These are phyloP conservation scores for Nicator chloris DNA, from an alignment of 2,113 vertebrate species.

Conservation along the genomic window DNA sequence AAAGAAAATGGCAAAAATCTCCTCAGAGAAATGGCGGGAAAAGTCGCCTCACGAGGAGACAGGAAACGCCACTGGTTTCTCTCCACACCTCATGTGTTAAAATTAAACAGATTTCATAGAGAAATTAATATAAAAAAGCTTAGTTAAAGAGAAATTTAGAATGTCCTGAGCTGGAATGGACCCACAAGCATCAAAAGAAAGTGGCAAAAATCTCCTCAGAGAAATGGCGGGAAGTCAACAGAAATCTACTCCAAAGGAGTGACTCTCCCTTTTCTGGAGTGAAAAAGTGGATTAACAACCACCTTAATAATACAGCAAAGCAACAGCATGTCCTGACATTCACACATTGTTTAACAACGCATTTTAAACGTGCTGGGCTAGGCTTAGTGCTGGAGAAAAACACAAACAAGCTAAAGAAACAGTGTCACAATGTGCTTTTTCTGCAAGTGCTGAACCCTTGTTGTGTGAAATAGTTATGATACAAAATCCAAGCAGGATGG, in stretches of 20 bases:
- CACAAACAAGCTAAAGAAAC: neutral
- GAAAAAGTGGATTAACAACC: neutral
- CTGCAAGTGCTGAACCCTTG: neutral
- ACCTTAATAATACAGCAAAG: neutral
- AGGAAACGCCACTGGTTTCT: neutral
- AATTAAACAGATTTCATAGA: neutral
- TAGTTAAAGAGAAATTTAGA: neutral
- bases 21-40: neutral
- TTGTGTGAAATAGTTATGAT: neutral
- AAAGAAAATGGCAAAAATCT: rapidly evolving
- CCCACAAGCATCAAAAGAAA: too few relatives aligned
- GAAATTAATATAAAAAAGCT: neutral
- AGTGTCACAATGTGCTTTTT: neutral
- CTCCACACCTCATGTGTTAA: rapidly evolving
- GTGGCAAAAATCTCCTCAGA: too few relatives aligned
- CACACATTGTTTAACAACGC: neutral
- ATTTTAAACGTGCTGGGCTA: neutral
- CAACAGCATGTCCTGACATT: neutral
- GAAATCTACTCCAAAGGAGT: neutral
- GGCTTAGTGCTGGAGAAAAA: neutral
- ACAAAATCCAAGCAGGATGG: neutral
- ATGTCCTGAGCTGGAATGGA: neutral
- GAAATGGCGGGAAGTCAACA: too few relatives aligned
- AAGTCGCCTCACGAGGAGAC: neutral
- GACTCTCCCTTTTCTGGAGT: neutral